Evolutionary conservation across 2,888 invertebrate species (phyloP).

Genomic region (Malacosoma neustria): DNA sequence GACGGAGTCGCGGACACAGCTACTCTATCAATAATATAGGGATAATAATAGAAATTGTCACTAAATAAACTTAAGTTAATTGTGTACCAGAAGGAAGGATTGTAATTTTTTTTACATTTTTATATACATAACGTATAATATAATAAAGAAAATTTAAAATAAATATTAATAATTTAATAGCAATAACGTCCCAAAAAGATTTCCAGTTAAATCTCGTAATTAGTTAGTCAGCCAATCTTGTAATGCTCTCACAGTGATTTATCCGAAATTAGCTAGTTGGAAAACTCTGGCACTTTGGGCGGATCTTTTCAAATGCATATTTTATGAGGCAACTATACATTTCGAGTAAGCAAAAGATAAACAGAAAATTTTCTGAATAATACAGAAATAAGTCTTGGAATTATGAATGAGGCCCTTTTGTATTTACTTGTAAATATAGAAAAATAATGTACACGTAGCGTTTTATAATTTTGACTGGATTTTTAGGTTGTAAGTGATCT

Average conservation of each 20-base stretch:
- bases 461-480: no score
- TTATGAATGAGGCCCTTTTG: not conserved
- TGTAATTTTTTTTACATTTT: not conserved
- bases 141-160: not conserved
- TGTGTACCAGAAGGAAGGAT: constrained; percentile 16
- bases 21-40: no score
- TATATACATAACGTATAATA: no score
- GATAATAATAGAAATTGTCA: no score
- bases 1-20: no score
- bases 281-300: not conserved
- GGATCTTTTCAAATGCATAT: constrained; percentile 2
- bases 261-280: not conserved
- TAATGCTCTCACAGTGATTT: not conserved
- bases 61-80: no score
- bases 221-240: not conserved
- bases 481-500: no score
- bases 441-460: no score
- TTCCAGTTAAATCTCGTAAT: not conserved
- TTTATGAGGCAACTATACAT: constrained; percentile 1
- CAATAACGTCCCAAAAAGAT: no score
- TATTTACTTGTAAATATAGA: no score
- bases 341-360: not conserved
- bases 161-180: no score
- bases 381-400: not conserved
- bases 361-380: constrained; percentile 5